Conservation (phyloP, 2,888 invertebrate species). For the Nephrocerus scutellatus region DNA sequence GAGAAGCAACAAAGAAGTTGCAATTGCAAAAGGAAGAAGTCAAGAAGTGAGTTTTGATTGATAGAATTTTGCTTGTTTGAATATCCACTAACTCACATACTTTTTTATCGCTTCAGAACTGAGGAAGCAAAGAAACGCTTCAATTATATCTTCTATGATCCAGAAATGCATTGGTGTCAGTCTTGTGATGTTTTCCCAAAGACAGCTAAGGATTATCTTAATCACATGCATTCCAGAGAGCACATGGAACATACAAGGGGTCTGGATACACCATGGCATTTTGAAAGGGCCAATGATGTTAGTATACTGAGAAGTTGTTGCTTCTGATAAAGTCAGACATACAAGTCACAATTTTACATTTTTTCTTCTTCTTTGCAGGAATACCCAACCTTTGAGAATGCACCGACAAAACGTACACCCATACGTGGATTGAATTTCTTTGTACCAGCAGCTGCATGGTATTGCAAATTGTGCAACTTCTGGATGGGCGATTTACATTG, state of each 20-base stretch:
- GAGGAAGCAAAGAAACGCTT: conserved; percentile 43
- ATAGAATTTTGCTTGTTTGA: not conserved
- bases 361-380: conserved; percentile 42
- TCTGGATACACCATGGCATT: conserved; percentile 46
- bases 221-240: conserved; percentile 71
- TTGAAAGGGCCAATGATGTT: conserved; percentile 38
- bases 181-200: conserved; percentile 80
- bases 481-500: conserved; percentile 88
- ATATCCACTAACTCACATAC: conserved; percentile 1
- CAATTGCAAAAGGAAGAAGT: conserved; percentile 24
- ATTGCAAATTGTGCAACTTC: conserved; percentile 77
- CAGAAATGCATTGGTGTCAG: conserved; percentile 86
- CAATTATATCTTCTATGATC: conserved; percentile 81
- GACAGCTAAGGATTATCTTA: conserved; percentile 77
- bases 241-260: conserved; percentile 53
- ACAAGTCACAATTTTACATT: not conserved
- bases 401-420: conserved; percentile 70
- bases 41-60: conserved; percentile 1
- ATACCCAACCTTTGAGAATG: conserved; percentile 61
- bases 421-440: conserved; percentile 84
- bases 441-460: conserved; percentile 81
- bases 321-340: conserved; percentile 2
- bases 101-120: conserved; percentile 13
- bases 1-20: conserved; percentile 13
- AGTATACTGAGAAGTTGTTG: conserved; percentile 15